Evolutionary conservation across 2,797 vertebrate species (phyloP).

Genomic region (Epinephelus awoara): DNA sequence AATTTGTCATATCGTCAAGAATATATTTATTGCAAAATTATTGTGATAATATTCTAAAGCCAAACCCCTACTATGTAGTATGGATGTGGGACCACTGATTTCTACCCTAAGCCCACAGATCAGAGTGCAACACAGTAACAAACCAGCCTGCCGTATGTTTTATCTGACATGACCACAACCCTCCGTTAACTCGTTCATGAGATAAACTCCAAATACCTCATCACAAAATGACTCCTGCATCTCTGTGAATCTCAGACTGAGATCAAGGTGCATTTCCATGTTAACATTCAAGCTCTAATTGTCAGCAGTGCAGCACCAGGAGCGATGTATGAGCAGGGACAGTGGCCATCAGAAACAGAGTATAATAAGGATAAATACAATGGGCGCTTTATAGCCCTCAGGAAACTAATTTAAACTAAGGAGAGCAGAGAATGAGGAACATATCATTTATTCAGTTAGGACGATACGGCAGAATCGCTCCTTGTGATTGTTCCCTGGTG

Average conservation of each 20-base stretch:
- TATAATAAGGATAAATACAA: conserved; percentile 43
- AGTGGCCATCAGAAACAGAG: neutral
- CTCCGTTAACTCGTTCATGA: neutral
- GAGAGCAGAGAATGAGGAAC: conserved; percentile 33
- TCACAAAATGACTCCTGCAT: neutral
- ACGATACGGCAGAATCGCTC: neutral
- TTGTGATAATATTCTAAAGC: no score
- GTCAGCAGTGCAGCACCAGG: conserved; percentile 7
- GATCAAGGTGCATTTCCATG: neutral
- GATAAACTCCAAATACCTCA: neutral
- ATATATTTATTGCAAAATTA: no score
- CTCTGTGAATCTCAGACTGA: neutral
- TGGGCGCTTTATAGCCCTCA: conserved; percentile 20
- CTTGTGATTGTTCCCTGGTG: conserved; percentile 23
- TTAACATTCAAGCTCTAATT: neutral
- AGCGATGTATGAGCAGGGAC: neutral
- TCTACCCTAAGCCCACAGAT: neutral
- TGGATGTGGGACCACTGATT: neutral
- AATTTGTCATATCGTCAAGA: no score
- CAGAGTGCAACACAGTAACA: neutral
- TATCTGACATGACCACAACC: neutral
- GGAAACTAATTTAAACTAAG: conserved; percentile 42
- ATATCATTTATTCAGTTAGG: conserved; percentile 6
- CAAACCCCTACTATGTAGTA: neutral
- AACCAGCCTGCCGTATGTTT: neutral